phyloP scores from a whole-genome alignment of 2,888 invertebrate genomes.

The Apocheima hispidaria region DNA sequence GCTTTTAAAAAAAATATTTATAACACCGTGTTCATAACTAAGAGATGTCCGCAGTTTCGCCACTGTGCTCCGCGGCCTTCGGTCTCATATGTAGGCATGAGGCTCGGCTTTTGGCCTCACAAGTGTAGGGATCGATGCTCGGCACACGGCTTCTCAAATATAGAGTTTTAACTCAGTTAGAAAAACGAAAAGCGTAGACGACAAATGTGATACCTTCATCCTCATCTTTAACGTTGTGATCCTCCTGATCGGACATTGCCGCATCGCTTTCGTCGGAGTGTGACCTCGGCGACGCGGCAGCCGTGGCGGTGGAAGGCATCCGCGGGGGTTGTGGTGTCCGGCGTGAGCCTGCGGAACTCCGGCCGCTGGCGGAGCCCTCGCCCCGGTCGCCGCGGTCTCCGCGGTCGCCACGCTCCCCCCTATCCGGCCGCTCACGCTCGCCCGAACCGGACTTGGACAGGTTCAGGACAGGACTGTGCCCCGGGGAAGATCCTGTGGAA shows the following conservation, averaged over 20 bases:
- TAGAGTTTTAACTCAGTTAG: too few relatives aligned
- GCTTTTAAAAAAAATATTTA: too few relatives aligned
- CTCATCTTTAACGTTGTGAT: slow-evolving; percentile 93
- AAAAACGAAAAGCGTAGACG: too few relatives aligned
- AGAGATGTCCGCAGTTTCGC: too few relatives aligned
- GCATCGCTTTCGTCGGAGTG: slow-evolving; percentile 94
- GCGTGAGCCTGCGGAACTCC: slow-evolving; percentile 87
- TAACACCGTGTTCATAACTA: too few relatives aligned
- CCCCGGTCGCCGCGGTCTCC: slow-evolving; percentile 83
- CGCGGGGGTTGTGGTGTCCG: slow-evolving; percentile 87
- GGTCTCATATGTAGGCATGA: too few relatives aligned
- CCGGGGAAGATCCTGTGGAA: slow-evolving; percentile 91
- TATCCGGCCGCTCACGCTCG: slow-evolving; percentile 88
- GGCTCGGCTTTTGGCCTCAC: too few relatives aligned
- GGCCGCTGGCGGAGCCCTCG: slow-evolving; percentile 62
- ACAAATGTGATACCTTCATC: slow-evolving; percentile 86
- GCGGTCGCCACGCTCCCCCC: slow-evolving; percentile 87
- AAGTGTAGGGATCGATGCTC: too few relatives aligned
- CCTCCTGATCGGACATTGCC: slow-evolving; percentile 94
- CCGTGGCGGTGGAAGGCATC: slow-evolving; percentile 82
- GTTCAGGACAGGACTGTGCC: slow-evolving; percentile 96
- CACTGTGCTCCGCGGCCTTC: too few relatives aligned
- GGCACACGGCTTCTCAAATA: too few relatives aligned
- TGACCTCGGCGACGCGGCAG: slow-evolving; percentile 89
- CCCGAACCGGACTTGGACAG: slow-evolving; percentile 94